phyloP scores from a whole-genome alignment of 2,797 vertebrate genomes.

The Xiphophorus birchmanni region DNA sequence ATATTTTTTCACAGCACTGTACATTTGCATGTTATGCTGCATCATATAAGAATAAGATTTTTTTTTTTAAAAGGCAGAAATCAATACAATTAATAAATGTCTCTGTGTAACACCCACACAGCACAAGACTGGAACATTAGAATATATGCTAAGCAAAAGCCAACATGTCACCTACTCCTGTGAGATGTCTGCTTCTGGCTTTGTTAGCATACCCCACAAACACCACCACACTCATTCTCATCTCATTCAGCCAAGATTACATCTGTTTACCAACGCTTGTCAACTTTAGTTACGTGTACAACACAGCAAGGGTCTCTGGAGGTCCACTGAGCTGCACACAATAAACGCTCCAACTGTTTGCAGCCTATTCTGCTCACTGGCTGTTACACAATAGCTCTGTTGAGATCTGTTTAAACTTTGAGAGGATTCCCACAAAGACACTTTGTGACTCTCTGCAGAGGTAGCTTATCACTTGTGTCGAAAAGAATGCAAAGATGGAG shows the following conservation, averaged over 20 bases:
- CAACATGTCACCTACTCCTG: conserved; percentile 17
- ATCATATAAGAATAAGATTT: not conserved
- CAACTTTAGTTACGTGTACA: conserved; percentile 46
- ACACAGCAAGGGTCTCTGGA: conserved; percentile 49
- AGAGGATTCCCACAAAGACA: conserved; percentile 14
- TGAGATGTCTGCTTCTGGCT: conserved; percentile 44
- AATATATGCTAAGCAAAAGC: conserved; percentile 6
- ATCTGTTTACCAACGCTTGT: conserved; percentile 67
- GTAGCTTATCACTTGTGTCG: conserved; percentile 25
- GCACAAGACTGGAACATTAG: not conserved
- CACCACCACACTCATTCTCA: conserved; percentile 30
- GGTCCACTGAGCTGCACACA: conserved; percentile 28
- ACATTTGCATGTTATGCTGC: not conserved
- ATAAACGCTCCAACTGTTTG: conserved; percentile 19
- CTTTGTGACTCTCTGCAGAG: conserved; percentile 14
- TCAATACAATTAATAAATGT: not conserved
- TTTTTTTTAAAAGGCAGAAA: not conserved
- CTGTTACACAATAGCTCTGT: conserved; percentile 29
- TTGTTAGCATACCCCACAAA: conserved; percentile 22
- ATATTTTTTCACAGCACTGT: not conserved
- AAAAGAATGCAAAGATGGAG: conserved; percentile 29
- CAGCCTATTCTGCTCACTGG: conserved; percentile 11
- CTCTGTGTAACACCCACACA: not conserved
- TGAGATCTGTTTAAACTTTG: conserved; percentile 35
- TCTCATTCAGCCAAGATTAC: conserved; percentile 57